Evolutionary conservation across 2,888 invertebrate species (phyloP).

Genomic region (Helobdella robusta): DNA sequence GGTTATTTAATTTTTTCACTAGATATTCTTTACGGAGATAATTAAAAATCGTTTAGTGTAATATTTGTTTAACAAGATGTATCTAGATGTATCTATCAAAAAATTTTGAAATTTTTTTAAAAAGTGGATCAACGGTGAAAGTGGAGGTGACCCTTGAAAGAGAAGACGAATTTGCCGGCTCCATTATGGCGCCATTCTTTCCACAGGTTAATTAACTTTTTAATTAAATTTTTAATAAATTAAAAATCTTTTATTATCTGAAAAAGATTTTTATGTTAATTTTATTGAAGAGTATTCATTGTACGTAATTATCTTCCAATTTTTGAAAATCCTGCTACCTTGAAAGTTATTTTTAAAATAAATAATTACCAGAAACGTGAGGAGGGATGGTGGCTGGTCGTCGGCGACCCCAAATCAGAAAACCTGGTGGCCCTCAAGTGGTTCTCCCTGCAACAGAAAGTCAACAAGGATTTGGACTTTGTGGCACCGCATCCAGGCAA

Average conservation of each 20-base stretch:
- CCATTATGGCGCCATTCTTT: slow-evolving; percentile 95
- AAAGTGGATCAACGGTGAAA: slow-evolving; percentile 57
- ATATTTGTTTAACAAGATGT: too few species aligned
- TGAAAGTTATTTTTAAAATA: not conserved
- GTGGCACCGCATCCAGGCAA: slow-evolving; percentile 77
- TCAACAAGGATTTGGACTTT: slow-evolving; percentile 78
- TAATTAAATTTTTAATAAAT: too few species aligned
- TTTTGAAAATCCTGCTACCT: not conserved
- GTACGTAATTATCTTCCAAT: not conserved
- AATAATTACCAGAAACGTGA: slow-evolving; percentile 52
- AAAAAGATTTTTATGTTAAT: too few species aligned
- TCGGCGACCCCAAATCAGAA: slow-evolving; percentile 89
- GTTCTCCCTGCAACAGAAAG: slow-evolving; percentile 82
- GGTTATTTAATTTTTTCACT: too few species aligned
- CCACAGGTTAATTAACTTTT: slow-evolving; percentile 63
- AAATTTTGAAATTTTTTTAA: too few species aligned
- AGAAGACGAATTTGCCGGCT: slow-evolving; percentile 90
- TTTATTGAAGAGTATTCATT: too few species aligned
- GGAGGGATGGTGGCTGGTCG: slow-evolving; percentile 83
- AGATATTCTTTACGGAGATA: not conserved
- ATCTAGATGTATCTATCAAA: too few species aligned
- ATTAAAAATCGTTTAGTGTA: slow-evolving; percentile 23
- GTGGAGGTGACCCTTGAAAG: slow-evolving; percentile 83
- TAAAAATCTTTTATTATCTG: too few species aligned
- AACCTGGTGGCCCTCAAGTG: slow-evolving; percentile 92